phyloP scores from a whole-genome alignment of 2,797 vertebrate species.

The Prunella strophiata region DNA sequence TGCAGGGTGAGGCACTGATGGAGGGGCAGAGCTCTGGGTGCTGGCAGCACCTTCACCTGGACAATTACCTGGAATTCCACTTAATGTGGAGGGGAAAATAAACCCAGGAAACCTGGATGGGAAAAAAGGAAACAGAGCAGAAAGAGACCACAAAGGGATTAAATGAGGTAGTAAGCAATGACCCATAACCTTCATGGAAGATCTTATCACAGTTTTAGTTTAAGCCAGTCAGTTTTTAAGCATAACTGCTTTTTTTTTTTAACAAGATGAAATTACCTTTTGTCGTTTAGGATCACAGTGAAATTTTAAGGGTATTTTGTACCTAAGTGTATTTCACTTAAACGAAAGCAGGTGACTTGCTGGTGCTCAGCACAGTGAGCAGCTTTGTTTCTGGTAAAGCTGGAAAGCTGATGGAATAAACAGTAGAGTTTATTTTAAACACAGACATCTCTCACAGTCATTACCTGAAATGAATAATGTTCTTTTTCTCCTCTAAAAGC shows the following conservation, averaged over 20 bases:
- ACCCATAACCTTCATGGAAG: slow-evolving; percentile 66
- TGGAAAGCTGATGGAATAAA: neutral
- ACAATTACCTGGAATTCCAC: neutral
- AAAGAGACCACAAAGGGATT: slow-evolving; percentile 70
- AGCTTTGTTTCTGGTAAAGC: slow-evolving; percentile 26
- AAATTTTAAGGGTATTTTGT: neutral
- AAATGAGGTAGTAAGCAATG: slow-evolving; percentile 68
- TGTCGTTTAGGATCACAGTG: neutral
- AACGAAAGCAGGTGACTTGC: neutral
- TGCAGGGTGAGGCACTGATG: rapidly evolving
- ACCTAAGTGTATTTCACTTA: neutral
- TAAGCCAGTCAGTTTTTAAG: neutral
- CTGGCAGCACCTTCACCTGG: neutral
- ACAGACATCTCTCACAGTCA: neutral
- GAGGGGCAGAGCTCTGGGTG: neutral
- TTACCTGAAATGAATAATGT: neutral
- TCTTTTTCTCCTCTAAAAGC: slow-evolving; percentile 13
- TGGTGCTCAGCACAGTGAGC: neutral
- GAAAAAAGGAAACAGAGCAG: slow-evolving; percentile 65
- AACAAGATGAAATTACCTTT: neutral
- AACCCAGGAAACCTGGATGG: rapidly evolving
- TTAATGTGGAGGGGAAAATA: rapidly evolving
- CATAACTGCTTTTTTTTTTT: neutral
- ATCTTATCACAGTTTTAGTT: slow-evolving; percentile 45
- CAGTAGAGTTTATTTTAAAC: neutral